These are phyloP conservation scores for Drosophila tripunctata DNA, from an alignment of 2,888 invertebrate species.

Conservation along the genomic window DNA sequence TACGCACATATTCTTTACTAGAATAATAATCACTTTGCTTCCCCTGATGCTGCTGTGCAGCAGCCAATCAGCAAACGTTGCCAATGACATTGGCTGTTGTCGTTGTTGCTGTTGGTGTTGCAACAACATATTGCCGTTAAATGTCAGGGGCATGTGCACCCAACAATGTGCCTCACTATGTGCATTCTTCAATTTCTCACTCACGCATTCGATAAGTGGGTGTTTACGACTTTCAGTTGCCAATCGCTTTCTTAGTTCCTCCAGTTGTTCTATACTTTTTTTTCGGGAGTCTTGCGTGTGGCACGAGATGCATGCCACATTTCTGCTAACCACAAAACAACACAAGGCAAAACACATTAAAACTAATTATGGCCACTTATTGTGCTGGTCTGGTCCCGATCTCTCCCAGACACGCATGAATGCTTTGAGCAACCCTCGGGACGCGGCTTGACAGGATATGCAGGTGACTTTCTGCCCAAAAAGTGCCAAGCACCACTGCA, in stretches of 20 bases:
- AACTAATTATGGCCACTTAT: conserved; percentile 34
- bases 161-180: conserved; percentile 31
- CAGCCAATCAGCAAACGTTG: conserved; percentile 66
- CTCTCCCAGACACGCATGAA: conserved; percentile 26
- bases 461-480: conserved; percentile 21
- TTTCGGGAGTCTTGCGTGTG: conserved; percentile 44
- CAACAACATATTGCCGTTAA: conserved; percentile 54
- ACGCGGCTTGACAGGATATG: conserved; percentile 27
- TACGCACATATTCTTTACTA: conserved; percentile 18
- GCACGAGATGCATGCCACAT: conserved; percentile 46
- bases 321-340: conserved; percentile 41
- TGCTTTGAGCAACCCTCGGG: conserved; percentile 15
- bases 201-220: conserved; percentile 1
- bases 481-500: conserved; percentile 39
- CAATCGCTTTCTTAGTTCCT: not conserved
- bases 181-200: conserved; percentile 8
- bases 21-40: conserved; percentile 14
- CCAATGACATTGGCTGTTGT: no score
- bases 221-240: conserved; percentile 5
- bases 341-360: conserved; percentile 34
- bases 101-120: conserved; percentile 24
- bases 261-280: no score
- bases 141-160: conserved; percentile 74
- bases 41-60: conserved; percentile 35
- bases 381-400: not conserved